Conservation (phyloP, 2,113 vertebrate genomes). For the Melanostigma gelatinosum region DNA sequence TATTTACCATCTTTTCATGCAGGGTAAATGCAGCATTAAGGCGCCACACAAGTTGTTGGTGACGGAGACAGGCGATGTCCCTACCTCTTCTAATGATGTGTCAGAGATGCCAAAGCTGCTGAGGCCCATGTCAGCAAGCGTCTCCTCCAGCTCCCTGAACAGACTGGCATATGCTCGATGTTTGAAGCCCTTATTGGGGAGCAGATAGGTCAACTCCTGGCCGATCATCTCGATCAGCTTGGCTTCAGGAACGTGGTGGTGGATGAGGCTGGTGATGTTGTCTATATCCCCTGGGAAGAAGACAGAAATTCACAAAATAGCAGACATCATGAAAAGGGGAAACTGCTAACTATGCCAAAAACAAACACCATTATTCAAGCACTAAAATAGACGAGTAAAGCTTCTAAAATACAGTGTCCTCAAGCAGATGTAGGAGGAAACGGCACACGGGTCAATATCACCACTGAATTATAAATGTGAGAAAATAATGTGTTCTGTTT, state of each 20-base stretch:
- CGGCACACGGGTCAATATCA: slow-evolving; percentile 32
- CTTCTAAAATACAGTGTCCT: slow-evolving; percentile 37
- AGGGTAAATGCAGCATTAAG: not conserved
- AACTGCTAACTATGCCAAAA: slow-evolving; percentile 23
- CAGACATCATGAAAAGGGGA: not conserved
- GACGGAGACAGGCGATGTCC: not conserved
- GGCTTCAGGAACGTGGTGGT: slow-evolving; percentile 94
- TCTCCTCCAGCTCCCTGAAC: slow-evolving; percentile 95
- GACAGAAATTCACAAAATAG: slow-evolving; percentile 14
- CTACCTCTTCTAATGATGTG: slow-evolving; percentile 96
- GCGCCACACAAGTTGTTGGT: not conserved
- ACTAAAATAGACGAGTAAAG: slow-evolving; percentile 11
- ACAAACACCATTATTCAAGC: slow-evolving; percentile 27
- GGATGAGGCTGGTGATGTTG: slow-evolving; percentile 87
- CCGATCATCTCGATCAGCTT: slow-evolving; percentile 93
- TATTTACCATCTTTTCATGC: not conserved
- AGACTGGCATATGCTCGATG: slow-evolving; percentile 94
- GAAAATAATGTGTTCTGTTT: not conserved
- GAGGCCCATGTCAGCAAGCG: slow-evolving; percentile 90
- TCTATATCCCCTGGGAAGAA: slow-evolving; percentile 76
- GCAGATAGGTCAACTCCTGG: slow-evolving; percentile 93
- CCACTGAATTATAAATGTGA: slow-evolving; percentile 42
- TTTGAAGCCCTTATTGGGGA: slow-evolving; percentile 95
- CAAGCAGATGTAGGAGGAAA: slow-evolving; percentile 28
- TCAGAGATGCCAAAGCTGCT: slow-evolving; percentile 98